A percentile compares a stretch with the other conserved stretches of the same genome.
Evolutionary conservation across 1,140 invertebrate species (phyloP).

Genomic region (Drosophila erecta): DNA sequence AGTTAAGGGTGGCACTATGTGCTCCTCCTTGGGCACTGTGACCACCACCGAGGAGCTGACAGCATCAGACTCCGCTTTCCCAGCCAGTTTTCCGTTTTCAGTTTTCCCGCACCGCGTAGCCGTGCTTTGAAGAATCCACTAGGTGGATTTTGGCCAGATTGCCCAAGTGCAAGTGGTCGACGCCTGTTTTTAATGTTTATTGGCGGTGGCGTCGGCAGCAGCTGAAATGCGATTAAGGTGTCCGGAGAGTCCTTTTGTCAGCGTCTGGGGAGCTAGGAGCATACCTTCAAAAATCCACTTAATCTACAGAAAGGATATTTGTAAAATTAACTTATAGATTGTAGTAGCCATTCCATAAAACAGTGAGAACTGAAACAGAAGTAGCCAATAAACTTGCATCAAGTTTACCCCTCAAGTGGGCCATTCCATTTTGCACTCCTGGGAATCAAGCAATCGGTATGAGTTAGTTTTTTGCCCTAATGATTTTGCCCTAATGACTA

Average conservation of each 20-base stretch:
- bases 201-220: conserved; percentile 52
- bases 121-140: conserved; percentile 62
- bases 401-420: no score
- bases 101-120: conserved; percentile 1
- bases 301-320: no score
- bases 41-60: conserved; percentile 65
- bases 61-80: conserved; percentile 35
- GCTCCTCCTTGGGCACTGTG: conserved; percentile 28
- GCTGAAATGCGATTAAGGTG: conserved; percentile 15
- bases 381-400: no score
- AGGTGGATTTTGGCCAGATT: neutral
- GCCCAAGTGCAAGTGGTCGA: conserved; percentile 3
- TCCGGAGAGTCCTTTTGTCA: neutral
- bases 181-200: conserved; percentile 67
- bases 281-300: no score
- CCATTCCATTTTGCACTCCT: no score
- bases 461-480: conserved; percentile 2
- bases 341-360: no score
- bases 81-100: conserved; percentile 9
- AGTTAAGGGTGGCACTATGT: neutral
- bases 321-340: no score
- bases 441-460: neutral
- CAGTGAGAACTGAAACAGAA: no score
- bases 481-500: neutral
- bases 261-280: no score